Evolutionary conservation across 2,113 vertebrate species (phyloP).

Genomic region (Atherinomorus stipes): DNA sequence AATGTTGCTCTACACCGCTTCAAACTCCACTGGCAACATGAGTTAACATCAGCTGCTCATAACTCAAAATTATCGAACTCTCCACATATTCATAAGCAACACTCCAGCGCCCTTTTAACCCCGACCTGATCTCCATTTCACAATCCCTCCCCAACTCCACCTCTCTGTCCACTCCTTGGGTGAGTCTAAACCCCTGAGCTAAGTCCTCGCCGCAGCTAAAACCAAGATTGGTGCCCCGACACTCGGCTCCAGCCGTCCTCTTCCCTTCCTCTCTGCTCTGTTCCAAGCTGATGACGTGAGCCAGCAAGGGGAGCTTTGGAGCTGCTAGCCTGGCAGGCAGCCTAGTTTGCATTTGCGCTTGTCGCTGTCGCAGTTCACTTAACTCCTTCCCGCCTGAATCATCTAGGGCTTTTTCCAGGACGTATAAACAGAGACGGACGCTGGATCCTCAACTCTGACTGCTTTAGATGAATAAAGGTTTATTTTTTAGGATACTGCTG

Average conservation of each 20-base stretch:
- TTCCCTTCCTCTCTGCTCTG: slow-evolving; percentile 62
- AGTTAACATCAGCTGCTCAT: slow-evolving; percentile 38
- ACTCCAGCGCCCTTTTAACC: slow-evolving; percentile 46
- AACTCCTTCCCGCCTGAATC: slow-evolving; percentile 86
- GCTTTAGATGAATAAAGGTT: background rate
- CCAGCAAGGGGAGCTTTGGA: slow-evolving; percentile 84
- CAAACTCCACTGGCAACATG: slow-evolving; percentile 1
- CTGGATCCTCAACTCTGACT: slow-evolving; percentile 6
- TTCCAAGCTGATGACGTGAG: slow-evolving; percentile 83
- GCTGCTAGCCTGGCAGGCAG: slow-evolving; percentile 88
- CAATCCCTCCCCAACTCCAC: slow-evolving; percentile 38
- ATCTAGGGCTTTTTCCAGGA: slow-evolving; percentile 65
- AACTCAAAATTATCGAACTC: slow-evolving; percentile 46
- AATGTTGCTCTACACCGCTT: slow-evolving; percentile 12
- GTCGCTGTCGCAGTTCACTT: slow-evolving; percentile 85
- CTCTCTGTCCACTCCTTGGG: slow-evolving; percentile 40
- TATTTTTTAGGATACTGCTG: background rate
- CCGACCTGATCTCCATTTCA: slow-evolving; percentile 50
- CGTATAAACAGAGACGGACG: slow-evolving; percentile 7
- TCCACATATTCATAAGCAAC: slow-evolving; percentile 49
- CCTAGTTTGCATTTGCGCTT: slow-evolving; percentile 88
- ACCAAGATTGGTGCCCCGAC: slow-evolving; percentile 56
- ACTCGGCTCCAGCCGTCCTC: slow-evolving; percentile 59
- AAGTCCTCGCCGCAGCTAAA: slow-evolving; percentile 44
- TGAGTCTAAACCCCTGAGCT: slow-evolving; percentile 49